Evolutionary conservation across 2,888 invertebrate species (phyloP), one percentile per base, ranked within the genome.

Genomic region (Phragmatobia fuliginosa): DNA sequence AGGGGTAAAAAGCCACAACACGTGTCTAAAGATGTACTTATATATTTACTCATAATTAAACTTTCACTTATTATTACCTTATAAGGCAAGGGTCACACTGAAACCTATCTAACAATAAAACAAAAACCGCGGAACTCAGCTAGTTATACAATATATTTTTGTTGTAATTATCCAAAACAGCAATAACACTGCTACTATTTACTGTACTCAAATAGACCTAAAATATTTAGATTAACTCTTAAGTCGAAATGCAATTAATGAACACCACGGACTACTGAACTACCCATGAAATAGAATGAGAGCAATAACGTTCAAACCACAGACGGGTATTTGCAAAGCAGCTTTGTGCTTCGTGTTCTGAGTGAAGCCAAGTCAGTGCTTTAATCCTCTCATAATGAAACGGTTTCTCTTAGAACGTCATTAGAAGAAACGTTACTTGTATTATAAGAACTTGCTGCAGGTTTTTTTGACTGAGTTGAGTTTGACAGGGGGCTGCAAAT

Each of bases 331-430:
- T 36, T 38, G 49, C 36, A 49, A 61, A 62, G 62, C 18, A 32
- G 61, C 67, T 62, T 49, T 33, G 56, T 33, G 33, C 62, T 62
- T 62, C 16, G 56, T 25, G 56, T 62, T 18, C 25, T 38, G 33
- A 58, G 28, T n/a, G 59, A 64, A 69, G 61, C 66, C 69, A 61
- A 61, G 31, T 25, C 31, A 69, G 63, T 62, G 63, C n/a, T 10
- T 36, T 62, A 63, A 68, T 58, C 58, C 63, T 18, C 16, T 41
- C 59, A 63, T 63, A 49, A 45, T 59, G 56, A 32, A 62, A 62
- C 28, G 6, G 18, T 38, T 66, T 38, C 60, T 41, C n/a, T 33
- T 25, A 36, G 21, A 33, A 65, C 32, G 14, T 25, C 33, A 28
- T 21, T 56, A 36, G 16, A 14, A 28, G 5, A 16, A 38, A 21